These are phyloP conservation scores for Emydocephalus ijimae DNA, from an alignment of 2,113 vertebrate genomes.

Conservation along the genomic window DNA sequence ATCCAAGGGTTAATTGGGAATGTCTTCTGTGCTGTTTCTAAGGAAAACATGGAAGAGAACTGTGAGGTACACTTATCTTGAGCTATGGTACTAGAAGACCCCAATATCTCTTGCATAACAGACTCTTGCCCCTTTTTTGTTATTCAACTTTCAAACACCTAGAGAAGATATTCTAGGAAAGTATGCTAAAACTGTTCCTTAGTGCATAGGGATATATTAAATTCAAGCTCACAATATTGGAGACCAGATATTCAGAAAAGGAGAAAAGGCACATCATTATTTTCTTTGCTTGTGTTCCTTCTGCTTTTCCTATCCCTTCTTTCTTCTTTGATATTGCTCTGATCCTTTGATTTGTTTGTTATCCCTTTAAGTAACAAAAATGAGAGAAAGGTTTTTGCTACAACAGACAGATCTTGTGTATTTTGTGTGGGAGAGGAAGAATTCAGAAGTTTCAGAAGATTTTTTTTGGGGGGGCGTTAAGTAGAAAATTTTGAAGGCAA, in stretches of 20 bases:
- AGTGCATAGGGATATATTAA: not conserved
- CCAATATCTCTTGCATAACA: not conserved
- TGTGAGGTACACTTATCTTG: conserved; percentile 55
- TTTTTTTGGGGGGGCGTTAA: not conserved
- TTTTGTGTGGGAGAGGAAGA: not conserved
- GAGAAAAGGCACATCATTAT: not conserved
- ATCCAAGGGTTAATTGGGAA: conserved; percentile 21
- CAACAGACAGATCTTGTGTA: not conserved
- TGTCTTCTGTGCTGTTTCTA: conserved; percentile 52
- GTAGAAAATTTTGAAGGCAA: not conserved
- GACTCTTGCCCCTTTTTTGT: not conserved
- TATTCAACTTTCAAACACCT: not conserved
- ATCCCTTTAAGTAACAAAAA: not conserved
- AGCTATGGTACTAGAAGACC: fast-evolving
- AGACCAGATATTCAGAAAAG: not conserved
- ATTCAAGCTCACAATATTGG: too few relatives aligned
- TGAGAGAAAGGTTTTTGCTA: not conserved
- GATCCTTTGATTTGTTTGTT: not conserved
- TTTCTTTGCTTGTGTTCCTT: not conserved
- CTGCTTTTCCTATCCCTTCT: too few relatives aligned
- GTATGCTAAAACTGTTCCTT: not conserved
- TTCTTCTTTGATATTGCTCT: not conserved
- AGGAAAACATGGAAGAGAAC: not conserved
- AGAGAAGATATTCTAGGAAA: not conserved
- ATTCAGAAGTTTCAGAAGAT: not conserved